Evolutionary conservation across 2,113 vertebrate genomes (phyloP).

Genomic region (Rhea pennata): DNA sequence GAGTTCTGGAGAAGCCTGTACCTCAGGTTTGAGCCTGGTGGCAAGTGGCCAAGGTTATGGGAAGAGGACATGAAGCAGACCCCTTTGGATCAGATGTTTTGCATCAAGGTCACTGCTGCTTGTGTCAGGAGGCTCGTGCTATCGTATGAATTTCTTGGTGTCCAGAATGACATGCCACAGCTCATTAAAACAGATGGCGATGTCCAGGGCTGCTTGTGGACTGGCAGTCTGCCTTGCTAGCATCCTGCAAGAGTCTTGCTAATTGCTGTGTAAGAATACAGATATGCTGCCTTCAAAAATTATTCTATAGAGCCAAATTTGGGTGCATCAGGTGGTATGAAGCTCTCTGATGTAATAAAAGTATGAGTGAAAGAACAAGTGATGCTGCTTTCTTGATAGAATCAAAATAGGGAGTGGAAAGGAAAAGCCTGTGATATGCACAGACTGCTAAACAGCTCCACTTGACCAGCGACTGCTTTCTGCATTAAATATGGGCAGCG

Average conservation of each 20-base stretch:
- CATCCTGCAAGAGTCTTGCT: constrained; percentile 22
- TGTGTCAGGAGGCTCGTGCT: background rate
- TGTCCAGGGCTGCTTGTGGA: background rate
- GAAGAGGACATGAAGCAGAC: background rate
- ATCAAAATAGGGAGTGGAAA: background rate
- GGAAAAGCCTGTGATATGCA: background rate
- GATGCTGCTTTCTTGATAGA: background rate
- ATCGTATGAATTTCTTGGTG: background rate
- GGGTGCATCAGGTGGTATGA: background rate
- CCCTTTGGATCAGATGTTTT: background rate
- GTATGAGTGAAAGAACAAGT: constrained; percentile 16
- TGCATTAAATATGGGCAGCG: background rate
- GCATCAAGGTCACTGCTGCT: background rate
- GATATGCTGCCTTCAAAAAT: background rate
- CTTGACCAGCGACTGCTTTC: background rate
- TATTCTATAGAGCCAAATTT: background rate
- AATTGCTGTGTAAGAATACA: constrained; percentile 39
- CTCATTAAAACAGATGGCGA: background rate
- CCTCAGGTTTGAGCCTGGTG: background rate
- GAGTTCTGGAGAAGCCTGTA: background rate
- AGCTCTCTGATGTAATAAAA: constrained; percentile 1
- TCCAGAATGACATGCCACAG: background rate
- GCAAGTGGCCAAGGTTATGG: background rate
- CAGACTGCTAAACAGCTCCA: background rate
- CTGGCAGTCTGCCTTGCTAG: background rate